phyloP scores from a whole-genome alignment of 1,140 invertebrate species.

The Druon quercuslanigerum region DNA sequence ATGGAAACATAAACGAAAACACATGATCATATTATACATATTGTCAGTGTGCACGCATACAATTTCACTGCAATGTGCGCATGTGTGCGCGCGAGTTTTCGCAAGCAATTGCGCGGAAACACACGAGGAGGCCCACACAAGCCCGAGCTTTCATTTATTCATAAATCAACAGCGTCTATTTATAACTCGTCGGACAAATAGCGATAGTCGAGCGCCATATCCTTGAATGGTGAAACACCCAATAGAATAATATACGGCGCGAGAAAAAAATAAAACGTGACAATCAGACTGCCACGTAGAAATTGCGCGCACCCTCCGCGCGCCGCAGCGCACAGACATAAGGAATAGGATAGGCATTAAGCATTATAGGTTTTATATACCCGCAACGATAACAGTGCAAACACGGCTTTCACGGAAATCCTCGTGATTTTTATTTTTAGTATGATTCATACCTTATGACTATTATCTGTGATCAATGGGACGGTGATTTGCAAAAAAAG shows the following conservation, averaged over 20 bases:
- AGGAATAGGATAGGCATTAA: too few relatives aligned
- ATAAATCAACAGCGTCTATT: slow-evolving; percentile 71
- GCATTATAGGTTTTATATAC: not conserved
- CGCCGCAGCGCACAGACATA: not conserved
- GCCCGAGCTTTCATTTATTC: slow-evolving; percentile 69
- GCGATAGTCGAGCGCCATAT: slow-evolving; percentile 59
- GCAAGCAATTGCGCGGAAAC: slow-evolving; percentile 30
- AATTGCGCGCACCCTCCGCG: not conserved
- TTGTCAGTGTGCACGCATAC: slow-evolving; percentile 1
- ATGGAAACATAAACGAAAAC: not conserved
- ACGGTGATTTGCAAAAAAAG: slow-evolving; percentile 13
- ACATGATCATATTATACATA: not conserved
- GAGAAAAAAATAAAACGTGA: slow-evolving; percentile 22
- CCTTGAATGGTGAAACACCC: slow-evolving; percentile 63
- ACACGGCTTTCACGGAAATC: slow-evolving; percentile 7
- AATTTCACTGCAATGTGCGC: not conserved
- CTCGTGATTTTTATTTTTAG: slow-evolving; percentile 12
- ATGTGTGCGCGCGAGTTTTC: slow-evolving; percentile 26
- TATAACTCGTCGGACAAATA: slow-evolving; percentile 69
- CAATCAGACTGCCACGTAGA: slow-evolving; percentile 2
- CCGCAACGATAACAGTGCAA: not conserved
- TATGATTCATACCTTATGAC: slow-evolving; percentile 25
- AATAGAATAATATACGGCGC: slow-evolving; percentile 51
- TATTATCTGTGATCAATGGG: slow-evolving; percentile 12
- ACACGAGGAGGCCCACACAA: slow-evolving; percentile 47